These are phyloP conservation scores for Lycocorax pyrrhopterus DNA, from an alignment of 2,113 vertebrate species.

Conservation along the genomic window DNA sequence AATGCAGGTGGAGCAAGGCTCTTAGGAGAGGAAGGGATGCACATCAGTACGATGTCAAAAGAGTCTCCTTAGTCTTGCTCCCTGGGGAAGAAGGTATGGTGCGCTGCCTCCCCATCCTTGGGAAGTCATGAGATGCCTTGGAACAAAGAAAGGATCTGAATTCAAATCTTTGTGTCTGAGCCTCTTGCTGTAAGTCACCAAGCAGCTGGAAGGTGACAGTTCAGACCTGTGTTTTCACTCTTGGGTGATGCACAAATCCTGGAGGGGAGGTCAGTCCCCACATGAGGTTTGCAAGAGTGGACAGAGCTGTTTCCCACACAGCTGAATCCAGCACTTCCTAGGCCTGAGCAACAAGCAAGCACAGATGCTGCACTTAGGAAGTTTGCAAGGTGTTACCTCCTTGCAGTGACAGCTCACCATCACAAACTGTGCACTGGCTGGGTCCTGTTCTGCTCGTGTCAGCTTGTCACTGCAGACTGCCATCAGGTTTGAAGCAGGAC, in stretches of 20 bases:
- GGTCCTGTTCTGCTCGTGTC: neutral
- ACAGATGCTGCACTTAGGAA: neutral
- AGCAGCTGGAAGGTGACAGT: neutral
- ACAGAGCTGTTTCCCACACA: neutral
- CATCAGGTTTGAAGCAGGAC: conserved; percentile 32
- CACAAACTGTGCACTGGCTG: neutral
- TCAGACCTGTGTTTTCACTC: neutral
- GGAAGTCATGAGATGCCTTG: conserved; percentile 5
- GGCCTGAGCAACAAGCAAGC: neutral
- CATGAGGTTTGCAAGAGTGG: neutral
- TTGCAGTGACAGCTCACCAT: neutral
- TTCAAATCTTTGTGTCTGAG: neutral
- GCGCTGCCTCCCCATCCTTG: neutral
- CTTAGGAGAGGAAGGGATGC: neutral
- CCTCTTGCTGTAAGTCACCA: neutral
- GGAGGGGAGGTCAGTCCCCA: neutral
- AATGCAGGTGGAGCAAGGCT: neutral
- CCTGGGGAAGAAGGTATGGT: neutral
- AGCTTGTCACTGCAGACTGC: neutral
- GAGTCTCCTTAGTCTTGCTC: neutral
- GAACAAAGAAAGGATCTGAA: neutral
- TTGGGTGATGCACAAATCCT: neutral
- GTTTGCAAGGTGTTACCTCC: neutral
- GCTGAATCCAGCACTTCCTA: neutral
- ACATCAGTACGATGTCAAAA: neutral